These are phyloP conservation scores for Ateles fusciceps DNA, from an alignment of 2,797 vertebrate species.

Conservation along the genomic window DNA sequence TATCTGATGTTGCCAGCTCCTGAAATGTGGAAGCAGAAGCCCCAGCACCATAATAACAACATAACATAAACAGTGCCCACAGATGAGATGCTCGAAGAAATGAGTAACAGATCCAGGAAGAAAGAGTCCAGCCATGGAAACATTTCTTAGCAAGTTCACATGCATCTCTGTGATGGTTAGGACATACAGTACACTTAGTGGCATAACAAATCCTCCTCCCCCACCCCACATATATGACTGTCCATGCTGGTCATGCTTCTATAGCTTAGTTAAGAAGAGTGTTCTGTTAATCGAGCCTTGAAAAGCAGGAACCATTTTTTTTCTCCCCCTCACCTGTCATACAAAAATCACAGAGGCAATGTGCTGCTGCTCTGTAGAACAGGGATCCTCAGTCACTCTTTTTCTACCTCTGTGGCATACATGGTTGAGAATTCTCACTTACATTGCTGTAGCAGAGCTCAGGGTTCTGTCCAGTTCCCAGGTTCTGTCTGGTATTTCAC, in stretches of 20 bases:
- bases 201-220: background rate
- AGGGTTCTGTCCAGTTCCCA: background rate
- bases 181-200: background rate
- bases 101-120: background rate
- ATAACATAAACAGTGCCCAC: background rate
- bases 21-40: background rate
- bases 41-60: background rate
- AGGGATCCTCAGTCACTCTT: background rate
- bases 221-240: background rate
- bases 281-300: background rate
- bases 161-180: background rate
- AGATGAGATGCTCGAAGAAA: background rate
- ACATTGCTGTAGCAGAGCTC: background rate
- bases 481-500: background rate
- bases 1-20: conserved; percentile 36
- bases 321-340: background rate
- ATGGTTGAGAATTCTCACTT: background rate
- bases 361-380: background rate
- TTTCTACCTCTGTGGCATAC: background rate
- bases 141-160: background rate
- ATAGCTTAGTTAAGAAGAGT: background rate
- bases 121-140: background rate
- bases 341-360: background rate
- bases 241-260: background rate
- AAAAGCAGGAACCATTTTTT: conserved; percentile 24